Evolutionary conservation across 92 coral and sea anemone species (phyloP).

Genomic region (Epizoanthus rinbou): DNA sequence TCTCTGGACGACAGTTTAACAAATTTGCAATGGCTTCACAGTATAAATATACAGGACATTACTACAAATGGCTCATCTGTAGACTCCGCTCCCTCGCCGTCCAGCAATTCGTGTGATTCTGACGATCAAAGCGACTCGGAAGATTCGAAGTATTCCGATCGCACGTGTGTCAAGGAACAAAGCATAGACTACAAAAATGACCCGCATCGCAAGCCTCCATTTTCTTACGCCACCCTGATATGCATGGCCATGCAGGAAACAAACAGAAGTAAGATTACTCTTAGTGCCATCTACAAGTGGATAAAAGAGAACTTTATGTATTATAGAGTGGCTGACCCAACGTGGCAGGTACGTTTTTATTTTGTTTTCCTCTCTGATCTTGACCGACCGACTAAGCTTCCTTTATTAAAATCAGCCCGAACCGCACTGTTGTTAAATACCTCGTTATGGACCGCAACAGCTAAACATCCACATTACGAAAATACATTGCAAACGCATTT

Average conservation of each 20-base stretch:
- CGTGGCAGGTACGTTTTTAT: slow-evolving; percentile 88
- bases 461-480: slow-evolving; percentile 19
- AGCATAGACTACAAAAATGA: slow-evolving; percentile 88
- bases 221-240: slow-evolving; percentile 94
- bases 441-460: slow-evolving; percentile 12
- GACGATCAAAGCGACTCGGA: slow-evolving; percentile 83
- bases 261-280: slow-evolving; percentile 92
- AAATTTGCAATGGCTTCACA: slow-evolving; percentile 93
- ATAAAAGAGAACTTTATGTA: slow-evolving; percentile 95
- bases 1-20: slow-evolving; percentile 92
- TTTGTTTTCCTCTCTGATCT: background rate
- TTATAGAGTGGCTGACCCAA: slow-evolving; percentile 93
- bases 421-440: slow-evolving; percentile 1
- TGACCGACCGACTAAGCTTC: slow-evolving; percentile 13
- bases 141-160: slow-evolving; percentile 75
- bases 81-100: slow-evolving; percentile 59
- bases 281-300: slow-evolving; percentile 98
- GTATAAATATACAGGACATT: slow-evolving; percentile 87
- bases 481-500: background rate
- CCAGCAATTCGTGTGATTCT: slow-evolving; percentile 72
- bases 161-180: slow-evolving; percentile 62
- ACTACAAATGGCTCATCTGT: slow-evolving; percentile 60
- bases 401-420: background rate
- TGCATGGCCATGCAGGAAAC: slow-evolving; percentile 99
- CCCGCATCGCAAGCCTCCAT: slow-evolving; percentile 93